Conservation (phyloP, 2,888 invertebrate species). For the Tetragonula carbonaria region DNA sequence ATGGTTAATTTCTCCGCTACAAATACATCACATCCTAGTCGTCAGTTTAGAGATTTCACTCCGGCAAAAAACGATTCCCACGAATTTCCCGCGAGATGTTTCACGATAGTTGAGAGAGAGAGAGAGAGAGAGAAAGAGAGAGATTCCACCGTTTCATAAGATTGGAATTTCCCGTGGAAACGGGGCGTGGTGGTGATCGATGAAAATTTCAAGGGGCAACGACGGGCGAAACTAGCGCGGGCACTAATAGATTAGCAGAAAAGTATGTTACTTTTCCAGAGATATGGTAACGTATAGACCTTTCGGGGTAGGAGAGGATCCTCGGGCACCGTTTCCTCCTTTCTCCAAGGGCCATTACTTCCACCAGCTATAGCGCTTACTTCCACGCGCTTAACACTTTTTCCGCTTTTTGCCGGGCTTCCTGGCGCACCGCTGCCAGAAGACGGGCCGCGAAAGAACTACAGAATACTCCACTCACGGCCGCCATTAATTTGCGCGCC, state of each 20-base stretch:
- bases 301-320: constrained; percentile 23
- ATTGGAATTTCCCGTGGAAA: not conserved
- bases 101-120: not conserved
- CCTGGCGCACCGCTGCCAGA: constrained; percentile 48
- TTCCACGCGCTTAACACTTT: constrained; percentile 61
- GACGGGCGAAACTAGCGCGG: constrained; percentile 13
- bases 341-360: constrained; percentile 59
- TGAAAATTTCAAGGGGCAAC: constrained; percentile 22
- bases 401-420: constrained; percentile 49
- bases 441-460: constrained; percentile 51
- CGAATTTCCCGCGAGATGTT: not conserved
- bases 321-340: constrained; percentile 44
- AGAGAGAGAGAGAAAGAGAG: too few relatives aligned
- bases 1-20: too few relatives aligned
- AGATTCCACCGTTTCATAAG: not conserved
- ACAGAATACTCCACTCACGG: constrained; percentile 57
- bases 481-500: constrained; percentile 54
- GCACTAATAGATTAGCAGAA: constrained; percentile 41
- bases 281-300: constrained; percentile 56
- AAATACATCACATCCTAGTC: too few relatives aligned
- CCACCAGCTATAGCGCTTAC: constrained; percentile 47
- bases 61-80: too few relatives aligned
- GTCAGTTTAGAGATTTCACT: too few relatives aligned
- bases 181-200: constrained; percentile 7
- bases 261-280: constrained; percentile 47